These are phyloP conservation scores for Passer domesticus DNA, from an alignment of 2,113 vertebrate genomes.

Conservation along the genomic window DNA sequence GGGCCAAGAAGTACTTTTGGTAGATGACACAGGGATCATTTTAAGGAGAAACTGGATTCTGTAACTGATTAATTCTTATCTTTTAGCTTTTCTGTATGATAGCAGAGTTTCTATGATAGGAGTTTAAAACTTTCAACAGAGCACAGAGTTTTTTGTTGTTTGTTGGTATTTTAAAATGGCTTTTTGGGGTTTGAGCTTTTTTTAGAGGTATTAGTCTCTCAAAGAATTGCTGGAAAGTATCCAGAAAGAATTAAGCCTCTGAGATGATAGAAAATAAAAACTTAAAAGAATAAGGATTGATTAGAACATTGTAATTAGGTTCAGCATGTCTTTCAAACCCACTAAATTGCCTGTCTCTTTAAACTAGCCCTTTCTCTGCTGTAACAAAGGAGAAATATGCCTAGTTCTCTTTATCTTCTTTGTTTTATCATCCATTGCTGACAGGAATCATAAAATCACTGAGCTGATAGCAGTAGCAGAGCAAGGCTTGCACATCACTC, in stretches of 20 bases:
- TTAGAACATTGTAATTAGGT: not conserved
- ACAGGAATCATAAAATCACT: slow-evolving; percentile 42
- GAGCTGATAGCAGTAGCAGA: not conserved
- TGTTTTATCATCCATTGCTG: slow-evolving; percentile 8
- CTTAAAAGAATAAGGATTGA: not conserved
- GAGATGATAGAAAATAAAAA: not conserved
- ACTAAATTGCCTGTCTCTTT: not conserved
- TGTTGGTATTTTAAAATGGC: not conserved
- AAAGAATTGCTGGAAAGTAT: not conserved
- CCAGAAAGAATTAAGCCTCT: not conserved
- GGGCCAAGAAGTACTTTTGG: not conserved
- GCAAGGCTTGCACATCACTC: not conserved
- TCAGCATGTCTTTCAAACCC: not conserved
- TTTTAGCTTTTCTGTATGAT: not conserved
- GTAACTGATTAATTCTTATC: fast-evolving
- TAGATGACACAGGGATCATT: fast-evolving
- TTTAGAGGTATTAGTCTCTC: fast-evolving
- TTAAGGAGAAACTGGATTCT: not conserved
- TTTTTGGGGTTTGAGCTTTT: fast-evolving
- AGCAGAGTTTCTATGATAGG: not conserved
- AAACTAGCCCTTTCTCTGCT: not conserved
- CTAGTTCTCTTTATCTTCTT: not conserved
- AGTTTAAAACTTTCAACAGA: not conserved
- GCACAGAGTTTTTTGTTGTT: fast-evolving
- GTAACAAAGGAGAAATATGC: not conserved